Evolutionary conservation across 2,888 invertebrate species (phyloP).

Genomic region (Lepidochrysops patricia): DNA sequence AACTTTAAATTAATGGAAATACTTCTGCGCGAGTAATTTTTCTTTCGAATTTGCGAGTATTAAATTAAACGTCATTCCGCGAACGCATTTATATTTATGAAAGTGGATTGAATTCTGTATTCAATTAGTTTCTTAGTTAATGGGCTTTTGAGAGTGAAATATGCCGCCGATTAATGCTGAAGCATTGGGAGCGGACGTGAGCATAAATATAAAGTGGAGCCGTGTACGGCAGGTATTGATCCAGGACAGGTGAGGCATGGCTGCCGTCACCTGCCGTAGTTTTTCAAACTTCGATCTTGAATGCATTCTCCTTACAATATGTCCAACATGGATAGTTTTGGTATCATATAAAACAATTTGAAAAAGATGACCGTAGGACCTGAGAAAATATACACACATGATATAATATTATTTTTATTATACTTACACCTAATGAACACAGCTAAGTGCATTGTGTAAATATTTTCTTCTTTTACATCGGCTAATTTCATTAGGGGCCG

Average conservation of each 20-base stretch:
- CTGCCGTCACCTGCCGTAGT: not conserved
- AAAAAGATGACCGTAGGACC: too few species aligned
- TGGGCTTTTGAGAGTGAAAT: not conserved
- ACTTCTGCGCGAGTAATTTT: not conserved
- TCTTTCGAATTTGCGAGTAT: not conserved
- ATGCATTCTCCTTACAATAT: not conserved
- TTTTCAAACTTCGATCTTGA: not conserved
- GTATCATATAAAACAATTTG: too few species aligned
- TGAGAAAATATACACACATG: too few species aligned
- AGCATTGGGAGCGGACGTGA: not conserved
- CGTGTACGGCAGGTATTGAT: not conserved
- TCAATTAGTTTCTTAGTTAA: not conserved
- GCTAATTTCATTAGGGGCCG: too few species aligned
- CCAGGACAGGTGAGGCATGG: not conserved
- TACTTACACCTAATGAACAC: too few species aligned
- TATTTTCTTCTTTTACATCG: too few species aligned
- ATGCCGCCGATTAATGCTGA: not conserved
- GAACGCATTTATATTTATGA: not conserved
- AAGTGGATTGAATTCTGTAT: not conserved
- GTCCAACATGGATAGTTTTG: too few species aligned
- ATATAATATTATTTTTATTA: too few species aligned
- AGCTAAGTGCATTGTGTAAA: too few species aligned
- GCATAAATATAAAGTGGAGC: not conserved
- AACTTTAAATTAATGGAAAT: slow-evolving; percentile 8
- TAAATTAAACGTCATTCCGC: not conserved